Evolutionary conservation across 2,113 vertebrate species (phyloP).

Genomic region (Leucosticte australis): DNA sequence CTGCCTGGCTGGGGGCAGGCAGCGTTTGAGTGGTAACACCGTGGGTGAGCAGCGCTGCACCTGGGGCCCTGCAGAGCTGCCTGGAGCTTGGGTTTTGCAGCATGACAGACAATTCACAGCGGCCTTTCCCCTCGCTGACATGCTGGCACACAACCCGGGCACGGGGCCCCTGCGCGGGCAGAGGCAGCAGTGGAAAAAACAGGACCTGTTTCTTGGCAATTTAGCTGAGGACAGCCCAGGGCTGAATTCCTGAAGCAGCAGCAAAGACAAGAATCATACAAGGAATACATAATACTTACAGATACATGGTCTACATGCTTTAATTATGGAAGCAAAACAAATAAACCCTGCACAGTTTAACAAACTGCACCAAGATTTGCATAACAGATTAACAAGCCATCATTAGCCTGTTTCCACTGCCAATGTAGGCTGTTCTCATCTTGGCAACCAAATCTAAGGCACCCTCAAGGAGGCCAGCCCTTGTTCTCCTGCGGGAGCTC

Average conservation of each 20-base stretch:
- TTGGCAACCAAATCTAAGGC: conserved; percentile 15
- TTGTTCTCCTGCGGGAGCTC: background rate
- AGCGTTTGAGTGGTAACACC: conserved; percentile 54
- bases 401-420: conserved; percentile 13
- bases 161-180: background rate
- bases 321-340: conserved; percentile 49
- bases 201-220: background rate
- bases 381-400: background rate
- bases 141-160: background rate
- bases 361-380: conserved; percentile 22
- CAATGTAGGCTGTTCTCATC: background rate
- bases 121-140: conserved; percentile 19
- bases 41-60: background rate
- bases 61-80: background rate
- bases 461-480: background rate
- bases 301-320: conserved; percentile 64
- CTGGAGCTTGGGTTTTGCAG: conserved; percentile 39
- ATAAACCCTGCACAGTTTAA: conserved; percentile 44
- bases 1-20: conserved; percentile 2
- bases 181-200: conserved; percentile 19
- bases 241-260: conserved; percentile 37
- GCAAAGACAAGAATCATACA: conserved; percentile 19
- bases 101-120: background rate
- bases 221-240: conserved; percentile 25
- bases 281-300: conserved; percentile 71